Conservation (phyloP, 2,113 vertebrate species). For the Fregetta grallaria region DNA sequence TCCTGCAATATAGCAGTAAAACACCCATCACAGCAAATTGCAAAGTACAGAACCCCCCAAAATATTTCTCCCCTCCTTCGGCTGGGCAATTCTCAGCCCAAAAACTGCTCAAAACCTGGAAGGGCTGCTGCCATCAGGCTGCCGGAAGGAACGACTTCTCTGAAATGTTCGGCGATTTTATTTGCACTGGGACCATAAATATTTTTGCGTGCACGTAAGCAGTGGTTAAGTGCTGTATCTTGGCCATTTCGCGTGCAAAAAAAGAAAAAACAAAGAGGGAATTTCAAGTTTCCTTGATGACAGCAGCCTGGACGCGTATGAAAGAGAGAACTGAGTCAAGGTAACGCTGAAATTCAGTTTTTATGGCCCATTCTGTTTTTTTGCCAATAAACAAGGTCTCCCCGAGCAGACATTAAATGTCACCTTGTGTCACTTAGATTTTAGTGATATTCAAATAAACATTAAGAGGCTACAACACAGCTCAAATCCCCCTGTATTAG, state of each 20-base stretch:
- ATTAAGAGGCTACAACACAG: background rate
- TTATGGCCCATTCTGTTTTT: background rate
- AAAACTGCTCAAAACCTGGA: background rate
- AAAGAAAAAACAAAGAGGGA: background rate
- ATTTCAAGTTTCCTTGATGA: background rate
- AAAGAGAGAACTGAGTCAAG: background rate
- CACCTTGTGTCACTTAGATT: background rate
- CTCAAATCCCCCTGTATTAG: background rate
- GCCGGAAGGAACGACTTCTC: background rate
- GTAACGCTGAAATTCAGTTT: background rate
- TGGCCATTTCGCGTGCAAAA: background rate
- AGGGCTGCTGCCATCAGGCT: background rate
- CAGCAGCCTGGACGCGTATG: accelerated
- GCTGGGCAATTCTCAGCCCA: background rate
- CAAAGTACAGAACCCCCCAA: background rate
- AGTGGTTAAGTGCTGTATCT: accelerated
- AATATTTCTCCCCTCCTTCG: background rate
- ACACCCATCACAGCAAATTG: accelerated
- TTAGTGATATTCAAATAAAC: background rate
- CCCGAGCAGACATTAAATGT: background rate
- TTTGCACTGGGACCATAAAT: background rate
- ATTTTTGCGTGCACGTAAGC: background rate
- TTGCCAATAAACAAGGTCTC: background rate
- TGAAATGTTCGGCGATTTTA: background rate
- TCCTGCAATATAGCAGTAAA: accelerated